These are phyloP conservation scores for Sympetrum striolatum DNA, from an alignment of 2,888 invertebrate species.

Conservation along the genomic window DNA sequence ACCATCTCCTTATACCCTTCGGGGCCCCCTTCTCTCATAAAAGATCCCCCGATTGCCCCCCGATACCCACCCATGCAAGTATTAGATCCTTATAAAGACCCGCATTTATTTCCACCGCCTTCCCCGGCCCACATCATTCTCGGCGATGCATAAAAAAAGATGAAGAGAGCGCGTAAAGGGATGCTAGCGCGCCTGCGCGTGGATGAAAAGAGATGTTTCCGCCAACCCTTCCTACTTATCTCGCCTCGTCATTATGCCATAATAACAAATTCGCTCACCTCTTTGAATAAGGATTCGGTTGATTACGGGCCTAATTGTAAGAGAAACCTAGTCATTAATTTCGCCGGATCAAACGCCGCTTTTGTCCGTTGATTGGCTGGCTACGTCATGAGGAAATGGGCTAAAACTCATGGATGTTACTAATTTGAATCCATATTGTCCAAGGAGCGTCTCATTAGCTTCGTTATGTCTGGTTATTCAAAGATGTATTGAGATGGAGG, in stretches of 20 bases:
- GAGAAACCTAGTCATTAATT: too few relatives aligned
- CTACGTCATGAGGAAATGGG: too few relatives aligned
- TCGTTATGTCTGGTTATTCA: too few relatives aligned
- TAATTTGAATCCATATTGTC: too few relatives aligned
- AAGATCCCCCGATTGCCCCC: background rate
- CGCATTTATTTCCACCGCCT: background rate
- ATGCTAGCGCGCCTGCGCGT: background rate
- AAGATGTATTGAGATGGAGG: too few relatives aligned
- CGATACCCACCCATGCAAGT: background rate
- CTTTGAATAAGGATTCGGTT: too few relatives aligned
- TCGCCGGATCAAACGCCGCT: too few relatives aligned
- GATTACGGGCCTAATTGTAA: too few relatives aligned
- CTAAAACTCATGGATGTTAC: too few relatives aligned
- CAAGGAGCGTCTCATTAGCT: too few relatives aligned
- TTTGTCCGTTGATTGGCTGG: too few relatives aligned
- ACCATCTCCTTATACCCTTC: background rate
- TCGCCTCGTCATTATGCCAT: background rate
- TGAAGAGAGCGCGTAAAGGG: background rate
- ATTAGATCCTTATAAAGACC: background rate
- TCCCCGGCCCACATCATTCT: background rate
- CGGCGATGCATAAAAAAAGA: background rate
- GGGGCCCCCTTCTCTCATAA: background rate
- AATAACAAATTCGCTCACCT: too few relatives aligned
- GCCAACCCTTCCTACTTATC: background rate
- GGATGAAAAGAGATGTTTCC: background rate